Evolutionary conservation across 2,888 invertebrate genomes (phyloP).

Genomic region (Psylliodes chrysocephalus): DNA sequence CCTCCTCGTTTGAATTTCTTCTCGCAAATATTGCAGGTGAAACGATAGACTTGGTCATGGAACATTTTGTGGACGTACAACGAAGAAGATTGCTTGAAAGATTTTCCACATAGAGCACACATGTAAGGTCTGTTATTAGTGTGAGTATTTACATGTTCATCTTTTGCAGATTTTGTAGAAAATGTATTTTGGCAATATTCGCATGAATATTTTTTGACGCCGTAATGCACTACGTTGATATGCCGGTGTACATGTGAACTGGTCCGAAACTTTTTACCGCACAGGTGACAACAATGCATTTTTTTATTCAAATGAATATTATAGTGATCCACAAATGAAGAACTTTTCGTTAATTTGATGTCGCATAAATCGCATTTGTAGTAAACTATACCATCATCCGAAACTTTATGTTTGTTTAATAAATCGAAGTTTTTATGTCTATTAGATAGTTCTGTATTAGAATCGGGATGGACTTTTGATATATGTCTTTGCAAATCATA

Average conservation of each 20-base stretch:
- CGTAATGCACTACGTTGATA: slow-evolving; percentile 65
- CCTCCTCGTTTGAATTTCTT: slow-evolving; percentile 68
- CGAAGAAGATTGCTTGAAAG: slow-evolving; percentile 67
- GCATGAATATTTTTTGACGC: slow-evolving; percentile 66
- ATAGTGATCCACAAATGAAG: slow-evolving; percentile 65
- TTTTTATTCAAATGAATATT: slow-evolving; percentile 64
- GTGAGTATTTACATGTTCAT: slow-evolving; percentile 68
- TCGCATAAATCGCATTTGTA: slow-evolving; percentile 64
- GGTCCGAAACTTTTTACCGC: slow-evolving; percentile 67
- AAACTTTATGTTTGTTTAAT: slow-evolving; percentile 53
- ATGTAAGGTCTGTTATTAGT: slow-evolving; percentile 64
- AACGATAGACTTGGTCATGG: slow-evolving; percentile 54
- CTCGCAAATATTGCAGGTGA: slow-evolving; percentile 66
- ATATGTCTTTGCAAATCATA: slow-evolving; percentile 60
- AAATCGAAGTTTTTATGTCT: slow-evolving; percentile 49
- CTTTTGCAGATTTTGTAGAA: slow-evolving; percentile 65
- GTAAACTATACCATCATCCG: slow-evolving; percentile 49
- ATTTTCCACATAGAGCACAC: slow-evolving; percentile 68
- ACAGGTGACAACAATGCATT: slow-evolving; percentile 66
- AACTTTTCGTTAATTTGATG: slow-evolving; percentile 56
- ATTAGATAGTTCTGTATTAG: slow-evolving; percentile 28
- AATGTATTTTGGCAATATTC: slow-evolving; percentile 65
- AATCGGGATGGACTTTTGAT: slow-evolving; percentile 50
- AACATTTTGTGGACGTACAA: slow-evolving; percentile 51
- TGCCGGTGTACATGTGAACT: slow-evolving; percentile 64